Percentiles rank a stretch among this genome's conserved stretches.
These are phyloP conservation scores for Galaxias olidus DNA, from an alignment of 2,797 vertebrate species.

Conservation along the genomic window DNA sequence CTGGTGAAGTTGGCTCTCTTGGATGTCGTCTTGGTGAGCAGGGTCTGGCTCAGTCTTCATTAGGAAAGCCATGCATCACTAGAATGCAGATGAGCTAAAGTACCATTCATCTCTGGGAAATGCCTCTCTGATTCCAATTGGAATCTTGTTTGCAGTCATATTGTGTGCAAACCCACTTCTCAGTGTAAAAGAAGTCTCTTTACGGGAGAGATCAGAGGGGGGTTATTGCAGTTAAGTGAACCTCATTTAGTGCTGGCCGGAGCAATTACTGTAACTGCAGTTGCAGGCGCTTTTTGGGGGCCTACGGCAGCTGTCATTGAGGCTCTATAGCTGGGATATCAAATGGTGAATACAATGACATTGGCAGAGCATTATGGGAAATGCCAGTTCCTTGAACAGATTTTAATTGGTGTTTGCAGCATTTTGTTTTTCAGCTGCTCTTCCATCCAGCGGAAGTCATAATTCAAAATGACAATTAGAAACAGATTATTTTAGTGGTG, in stretches of 20 bases:
- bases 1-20: conserved; percentile 50
- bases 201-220: conserved; percentile 76
- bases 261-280: conserved; percentile 78
- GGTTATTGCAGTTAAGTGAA: conserved; percentile 82
- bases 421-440: conserved; percentile 35
- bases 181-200: conserved; percentile 75
- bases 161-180: conserved; percentile 72
- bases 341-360: conserved; percentile 71
- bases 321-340: conserved; percentile 65
- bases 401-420: conserved; percentile 67
- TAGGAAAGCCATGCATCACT: conserved; percentile 66
- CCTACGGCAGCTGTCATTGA: conserved; percentile 67
- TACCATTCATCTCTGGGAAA: conserved; percentile 75
- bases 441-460: conserved; percentile 53
- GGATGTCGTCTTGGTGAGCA: conserved; percentile 49
- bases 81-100: conserved; percentile 77
- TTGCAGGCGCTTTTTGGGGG: conserved; percentile 64
- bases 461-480: conserved; percentile 73
- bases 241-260: conserved; percentile 77
- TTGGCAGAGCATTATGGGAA: conserved; percentile 67
- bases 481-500: conserved; percentile 65
- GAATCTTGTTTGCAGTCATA: conserved; percentile 77
- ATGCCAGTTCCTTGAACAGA: conserved; percentile 60
- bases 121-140: conserved; percentile 76
- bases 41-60: conserved; percentile 70